Base-by-base conservation (phyloP, 2,888 invertebrate species). In the Melikaiella ostensackeni region DNA sequence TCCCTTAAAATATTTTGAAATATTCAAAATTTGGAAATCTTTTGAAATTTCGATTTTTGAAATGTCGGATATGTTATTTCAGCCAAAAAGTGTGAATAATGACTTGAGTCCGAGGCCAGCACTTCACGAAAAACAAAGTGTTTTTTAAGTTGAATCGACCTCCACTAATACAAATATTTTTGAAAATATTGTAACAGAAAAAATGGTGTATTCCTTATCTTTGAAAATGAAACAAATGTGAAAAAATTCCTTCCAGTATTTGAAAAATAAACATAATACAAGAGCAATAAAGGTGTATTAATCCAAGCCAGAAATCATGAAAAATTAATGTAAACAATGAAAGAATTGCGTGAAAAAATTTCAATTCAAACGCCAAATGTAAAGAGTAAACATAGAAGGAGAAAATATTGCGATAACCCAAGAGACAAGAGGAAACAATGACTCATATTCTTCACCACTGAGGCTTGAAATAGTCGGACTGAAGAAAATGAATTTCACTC, bases 401-500 rank as follows among this genome's bases (percentile, higher is more conserved):
- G 27, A 46, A 24, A 66, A 70, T 50, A 70, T 66, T 50, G 50
- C 50, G 70, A 70, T 50, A 70, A 30, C 50, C 50, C 70, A 11
- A 30, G 30, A 70, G n/a, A 70, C 27, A 70, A 70, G 70, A 66
- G 19, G 19, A 55, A 55, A 55, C 7, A 21, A 55, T 55, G 42
- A 70, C 66, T 66, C 46, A 46, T 66, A 66, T 46, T 46, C 19
- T n/a, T 66, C 19, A 30, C 9, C n/a, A 55, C 27, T 27, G 46
- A 27, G 19, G 42, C 66, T 66, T 42, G 42, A 66, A 66, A 66
- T 24, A 66, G 46, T 27, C 46, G n/a, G 9, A 50, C 11, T n/a
- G 11, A 46, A 70, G 46, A 70, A 70, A 50, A 19, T 70, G 50
- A 70, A 27, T 70, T 70, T 70, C 50, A 70, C 46, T 70, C 33